Percentiles rank a stretch among this genome's conserved stretches.
Conservation (phyloP, 2,797 vertebrate species). For the Clarias platycephalus region DNA sequence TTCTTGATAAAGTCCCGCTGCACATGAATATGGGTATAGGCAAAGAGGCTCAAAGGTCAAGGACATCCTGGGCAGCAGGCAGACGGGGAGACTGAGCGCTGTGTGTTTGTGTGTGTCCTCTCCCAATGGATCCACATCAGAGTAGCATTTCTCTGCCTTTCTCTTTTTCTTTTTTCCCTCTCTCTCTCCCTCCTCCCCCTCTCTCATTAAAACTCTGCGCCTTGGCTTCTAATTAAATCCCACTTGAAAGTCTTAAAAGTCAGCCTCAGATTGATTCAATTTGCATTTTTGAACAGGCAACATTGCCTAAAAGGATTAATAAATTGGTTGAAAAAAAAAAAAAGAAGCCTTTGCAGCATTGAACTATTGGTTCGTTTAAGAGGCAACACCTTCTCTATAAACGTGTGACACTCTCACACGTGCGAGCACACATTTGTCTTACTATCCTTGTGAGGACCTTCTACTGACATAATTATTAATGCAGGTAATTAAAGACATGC, state of each 20-base stretch:
- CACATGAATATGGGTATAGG: constrained; percentile 42
- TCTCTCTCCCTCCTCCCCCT: constrained; percentile 65
- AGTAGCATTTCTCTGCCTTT: constrained; percentile 51
- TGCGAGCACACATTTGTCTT: not conserved
- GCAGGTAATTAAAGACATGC: constrained; percentile 2
- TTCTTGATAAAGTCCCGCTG: constrained; percentile 17
- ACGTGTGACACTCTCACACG: constrained; percentile 24
- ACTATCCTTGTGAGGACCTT: not conserved
- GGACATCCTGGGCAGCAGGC: constrained; percentile 46
- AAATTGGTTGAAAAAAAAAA: constrained; percentile 70
- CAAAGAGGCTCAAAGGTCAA: constrained; percentile 64
- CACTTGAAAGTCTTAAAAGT: constrained; percentile 85
- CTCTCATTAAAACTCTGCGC: constrained; percentile 80
- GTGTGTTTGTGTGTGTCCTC: constrained; percentile 52
- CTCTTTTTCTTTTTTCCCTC: not conserved
- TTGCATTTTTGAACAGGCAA: constrained; percentile 83
- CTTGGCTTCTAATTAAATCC: constrained; percentile 82
- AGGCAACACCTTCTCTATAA: constrained; percentile 62
- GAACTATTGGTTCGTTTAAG: constrained; percentile 72
- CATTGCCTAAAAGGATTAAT: constrained; percentile 83
- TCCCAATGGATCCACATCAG: constrained; percentile 71
- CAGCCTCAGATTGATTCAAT: constrained; percentile 83
- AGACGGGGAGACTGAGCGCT: constrained; percentile 42
- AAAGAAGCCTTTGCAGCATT: constrained; percentile 72
- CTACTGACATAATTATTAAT: not conserved